Conservation (phyloP, 2,797 vertebrate genomes). For the Nasua narica region DNA sequence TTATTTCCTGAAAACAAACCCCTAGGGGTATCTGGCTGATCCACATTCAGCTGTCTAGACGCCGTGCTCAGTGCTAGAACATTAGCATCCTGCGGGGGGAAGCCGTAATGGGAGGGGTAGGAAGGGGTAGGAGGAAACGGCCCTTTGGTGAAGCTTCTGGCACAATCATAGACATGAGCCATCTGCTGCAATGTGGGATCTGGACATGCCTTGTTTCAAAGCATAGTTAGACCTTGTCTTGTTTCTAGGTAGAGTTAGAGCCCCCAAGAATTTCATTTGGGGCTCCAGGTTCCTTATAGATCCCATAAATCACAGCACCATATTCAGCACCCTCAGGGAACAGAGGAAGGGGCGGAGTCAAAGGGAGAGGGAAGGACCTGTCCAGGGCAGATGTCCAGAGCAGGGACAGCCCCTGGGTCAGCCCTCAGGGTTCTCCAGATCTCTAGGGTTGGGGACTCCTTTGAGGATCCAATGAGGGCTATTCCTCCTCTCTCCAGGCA, state of each 20-base stretch:
- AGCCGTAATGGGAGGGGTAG: background rate
- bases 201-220: background rate
- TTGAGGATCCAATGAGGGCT: background rate
- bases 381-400: background rate
- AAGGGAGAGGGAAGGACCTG: accelerated
- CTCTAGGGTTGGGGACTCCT: too few relatives aligned
- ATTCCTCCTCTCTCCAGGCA: background rate
- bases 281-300: background rate
- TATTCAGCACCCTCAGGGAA: background rate
- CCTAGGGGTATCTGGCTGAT: background rate
- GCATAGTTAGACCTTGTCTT: background rate
- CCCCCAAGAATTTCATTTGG: background rate
- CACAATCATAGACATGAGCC: accelerated
- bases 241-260: background rate
- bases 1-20: background rate
- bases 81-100: accelerated
- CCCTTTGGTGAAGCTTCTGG: background rate
- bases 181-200: background rate
- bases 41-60: too few relatives aligned
- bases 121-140: too few relatives aligned
- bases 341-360: background rate
- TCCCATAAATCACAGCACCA: background rate
- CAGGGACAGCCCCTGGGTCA: background rate
- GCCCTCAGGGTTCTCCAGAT: background rate
- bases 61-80: accelerated